Conservation (phyloP, 2,113 vertebrate species). For the Tragelaphus scriptus region DNA sequence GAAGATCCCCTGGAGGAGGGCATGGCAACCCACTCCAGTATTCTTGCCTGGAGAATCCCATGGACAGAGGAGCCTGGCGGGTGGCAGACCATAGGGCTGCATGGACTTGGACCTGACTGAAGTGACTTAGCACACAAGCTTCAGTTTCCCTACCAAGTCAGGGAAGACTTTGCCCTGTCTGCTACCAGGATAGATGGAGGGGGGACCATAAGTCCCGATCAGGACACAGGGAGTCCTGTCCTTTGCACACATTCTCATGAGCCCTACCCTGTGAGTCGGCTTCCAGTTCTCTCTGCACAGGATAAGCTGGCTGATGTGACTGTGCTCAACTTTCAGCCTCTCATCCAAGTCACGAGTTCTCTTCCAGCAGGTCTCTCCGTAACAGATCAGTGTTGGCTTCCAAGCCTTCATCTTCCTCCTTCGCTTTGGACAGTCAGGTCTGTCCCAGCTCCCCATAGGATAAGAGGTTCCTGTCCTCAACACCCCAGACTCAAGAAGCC, state of each 20-base stretch:
- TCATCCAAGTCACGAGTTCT: background rate
- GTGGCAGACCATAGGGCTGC: background rate
- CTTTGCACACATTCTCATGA: background rate
- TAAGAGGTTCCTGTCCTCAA: background rate
- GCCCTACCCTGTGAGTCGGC: background rate
- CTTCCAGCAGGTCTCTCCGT: background rate
- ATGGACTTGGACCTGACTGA: background rate
- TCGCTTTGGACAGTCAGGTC: background rate
- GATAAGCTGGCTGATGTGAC: fast-evolving
- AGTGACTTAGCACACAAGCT: background rate
- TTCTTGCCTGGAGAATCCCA: background rate
- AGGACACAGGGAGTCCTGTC: background rate
- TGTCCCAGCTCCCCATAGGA: background rate
- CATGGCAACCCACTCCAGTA: background rate
- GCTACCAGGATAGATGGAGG: background rate
- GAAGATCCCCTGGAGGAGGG: background rate
- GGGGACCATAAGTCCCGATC: background rate
- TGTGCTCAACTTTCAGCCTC: background rate
- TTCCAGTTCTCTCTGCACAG: background rate
- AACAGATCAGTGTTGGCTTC: background rate
- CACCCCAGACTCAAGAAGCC: background rate
- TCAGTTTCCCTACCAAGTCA: background rate
- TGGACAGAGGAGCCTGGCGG: background rate
- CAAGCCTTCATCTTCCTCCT: background rate
- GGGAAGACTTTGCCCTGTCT: background rate